Base-by-base conservation (phyloP, 92 coral and sea anemone species). In the Porites evermanni region DNA sequence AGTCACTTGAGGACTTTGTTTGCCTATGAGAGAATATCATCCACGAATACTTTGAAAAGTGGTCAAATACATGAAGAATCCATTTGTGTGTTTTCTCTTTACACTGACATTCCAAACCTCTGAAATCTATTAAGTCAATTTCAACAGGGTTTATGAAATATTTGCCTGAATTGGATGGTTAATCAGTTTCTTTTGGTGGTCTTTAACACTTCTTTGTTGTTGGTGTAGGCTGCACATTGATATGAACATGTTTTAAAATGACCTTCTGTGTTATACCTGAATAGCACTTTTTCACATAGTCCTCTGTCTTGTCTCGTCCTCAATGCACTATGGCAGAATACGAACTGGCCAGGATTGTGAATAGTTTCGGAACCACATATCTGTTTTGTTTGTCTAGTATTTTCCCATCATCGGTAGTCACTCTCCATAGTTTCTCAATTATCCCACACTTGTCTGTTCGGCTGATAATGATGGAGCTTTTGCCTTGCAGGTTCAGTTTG, bases 221-320 rank as follows among this genome's bases (percentile, higher is more conserved):
- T 29, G 80, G 67, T 80, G 91, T 38, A 38, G 47, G 47, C 47
- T 53, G 75, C 87, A 87, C 63, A 80, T 77, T 17, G 64, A 53
- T 47, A 87, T 78, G 23, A 87, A 87, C 70, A 87, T 70, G 75
- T 87, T 61, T 0, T 29, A 29, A 29, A 29, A 87, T 66, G 12
- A 87, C 75, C 74, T 71, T 79, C 75, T 86, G 84, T 76, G 89
- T 56, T 58, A 86, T 78, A 53, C 72, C 89, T 65, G 89, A 65
- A 66, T 23, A 86, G 18, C 51, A 59, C 56, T 64, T 60, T 59
- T 78, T 53, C 32, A 86, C 53, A 70, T 86, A 69, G 7, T 23
- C 75, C 72, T 77, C 77, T 26, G 84, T 86, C 54, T 86, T 78
- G 68, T 86, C 84, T 78, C 79, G 24, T 69, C 84, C 89, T 38